Evolutionary conservation across 2,888 invertebrate species (phyloP).

Genomic region (Onchidella celtica): DNA sequence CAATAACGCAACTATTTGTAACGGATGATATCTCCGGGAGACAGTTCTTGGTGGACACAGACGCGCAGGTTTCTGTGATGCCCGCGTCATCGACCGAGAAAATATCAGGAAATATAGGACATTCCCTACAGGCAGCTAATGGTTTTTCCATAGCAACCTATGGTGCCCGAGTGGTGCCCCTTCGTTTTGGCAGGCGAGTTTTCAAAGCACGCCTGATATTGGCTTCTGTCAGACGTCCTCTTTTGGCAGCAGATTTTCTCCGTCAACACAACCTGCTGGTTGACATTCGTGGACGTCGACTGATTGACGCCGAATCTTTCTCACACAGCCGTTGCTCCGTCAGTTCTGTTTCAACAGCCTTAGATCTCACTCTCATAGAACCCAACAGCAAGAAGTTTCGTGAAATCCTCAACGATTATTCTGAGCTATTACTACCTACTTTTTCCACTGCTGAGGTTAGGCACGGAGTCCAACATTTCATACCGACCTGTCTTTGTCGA

Average conservation of each 20-base stretch:
- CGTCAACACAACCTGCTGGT: slow-evolving; percentile 23
- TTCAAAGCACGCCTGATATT: slow-evolving; percentile 15
- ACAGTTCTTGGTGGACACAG: slow-evolving; percentile 14
- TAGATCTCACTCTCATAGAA: not conserved
- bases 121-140: slow-evolving; percentile 18
- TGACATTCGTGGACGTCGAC: slow-evolving; percentile 23
- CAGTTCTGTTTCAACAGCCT: not conserved
- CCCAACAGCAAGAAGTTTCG: slow-evolving; percentile 1
- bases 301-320: slow-evolving; percentile 7
- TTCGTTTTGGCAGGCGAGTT: not conserved
- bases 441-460: slow-evolving; percentile 19
- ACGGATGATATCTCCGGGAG: slow-evolving; percentile 1
- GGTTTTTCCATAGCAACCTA: slow-evolving; percentile 30
- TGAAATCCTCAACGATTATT: slow-evolving; percentile 29
- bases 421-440: slow-evolving; percentile 26
- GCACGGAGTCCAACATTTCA: slow-evolving; percentile 21
- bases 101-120: too few species aligned
- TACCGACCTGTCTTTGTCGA: not conserved
- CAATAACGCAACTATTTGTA: slow-evolving; percentile 18
- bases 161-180: slow-evolving; percentile 21
- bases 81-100: too few species aligned
- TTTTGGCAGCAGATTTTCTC: slow-evolving; percentile 40
- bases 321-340: not conserved
- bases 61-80: too few species aligned
- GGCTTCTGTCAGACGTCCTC: slow-evolving; percentile 32